Evolutionary conservation across 2,113 vertebrate species (phyloP).

Genomic region (Muntiacus muntjak): DNA sequence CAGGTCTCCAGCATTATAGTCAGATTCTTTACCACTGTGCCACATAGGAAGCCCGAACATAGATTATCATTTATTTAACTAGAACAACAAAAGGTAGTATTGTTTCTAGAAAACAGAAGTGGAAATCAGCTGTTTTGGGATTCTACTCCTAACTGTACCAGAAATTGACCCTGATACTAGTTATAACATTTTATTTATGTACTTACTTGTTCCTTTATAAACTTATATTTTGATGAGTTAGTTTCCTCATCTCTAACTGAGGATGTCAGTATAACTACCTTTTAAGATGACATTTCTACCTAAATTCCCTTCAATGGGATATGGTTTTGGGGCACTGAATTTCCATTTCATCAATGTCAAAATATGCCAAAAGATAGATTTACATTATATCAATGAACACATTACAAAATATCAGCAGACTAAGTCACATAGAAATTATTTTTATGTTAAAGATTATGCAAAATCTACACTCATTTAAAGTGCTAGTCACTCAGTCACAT

Average conservation of each 20-base stretch:
- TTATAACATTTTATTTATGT: background rate
- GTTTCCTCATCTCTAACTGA: background rate
- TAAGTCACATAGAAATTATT: background rate
- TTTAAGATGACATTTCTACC: background rate
- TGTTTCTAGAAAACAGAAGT: background rate
- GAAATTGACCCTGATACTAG: background rate
- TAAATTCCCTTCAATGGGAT: background rate
- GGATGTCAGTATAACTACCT: background rate
- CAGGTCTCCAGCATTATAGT: background rate
- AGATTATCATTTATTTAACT: background rate
- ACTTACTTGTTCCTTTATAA: background rate
- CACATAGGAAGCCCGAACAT: background rate
- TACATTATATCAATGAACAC: background rate
- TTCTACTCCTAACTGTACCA: background rate
- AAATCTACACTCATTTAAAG: background rate
- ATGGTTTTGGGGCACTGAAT: background rate
- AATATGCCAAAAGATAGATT: background rate
- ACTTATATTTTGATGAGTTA: background rate
- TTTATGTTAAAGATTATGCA: background rate
- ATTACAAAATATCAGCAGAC: background rate
- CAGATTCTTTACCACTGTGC: background rate
- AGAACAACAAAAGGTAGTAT: background rate
- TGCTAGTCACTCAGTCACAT: background rate
- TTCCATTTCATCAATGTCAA: background rate
- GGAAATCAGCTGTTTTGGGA: background rate